Base-by-base conservation (phyloP, 2,113 vertebrate genomes). In the Scytalopus superciliaris region DNA sequence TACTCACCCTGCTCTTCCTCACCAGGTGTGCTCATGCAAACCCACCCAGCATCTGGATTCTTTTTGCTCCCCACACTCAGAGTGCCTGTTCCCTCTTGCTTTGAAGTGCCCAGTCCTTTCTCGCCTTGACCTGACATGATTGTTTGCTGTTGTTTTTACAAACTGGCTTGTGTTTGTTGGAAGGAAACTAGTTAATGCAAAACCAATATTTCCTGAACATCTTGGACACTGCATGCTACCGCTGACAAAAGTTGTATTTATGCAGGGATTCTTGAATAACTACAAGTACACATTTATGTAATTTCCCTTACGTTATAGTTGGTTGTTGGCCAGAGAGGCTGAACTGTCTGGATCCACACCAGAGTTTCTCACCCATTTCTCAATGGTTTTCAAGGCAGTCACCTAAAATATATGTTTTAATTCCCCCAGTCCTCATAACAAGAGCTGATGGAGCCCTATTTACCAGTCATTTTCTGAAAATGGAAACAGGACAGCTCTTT, bases 91-190 rank as follows among this genome's bases (percentile, higher is more conserved):
- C 33, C 21, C 31, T 57, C 33, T 57, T 21, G 19, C 33, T 57
- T 57, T 19, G n/a, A 37, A 66, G 27, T 3, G 52, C 16, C 31
- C 0, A 0, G 12, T 19, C 40, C 39, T 7, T 27, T 47, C 52
- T 62, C 0, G 3, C 25, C 37, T 0, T 0, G 9, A n/a, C 39
- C 69, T 66, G n/a, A 19, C 0, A 0, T 16, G 8, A 28, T 21
- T 9, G 3, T n/a, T 64, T 47, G 24, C 33, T 69, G 53, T 4
- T 85, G 30, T 33, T 87, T 79, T 52, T 5, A 64, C 27, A 68
- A 82, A 33, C 5, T 24, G 15, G 14, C 25, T 78, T 70, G 63
- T 59, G 12, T 39, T 72, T 52, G 8, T 39, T 75, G 44, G 40
- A 82, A 56, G 22, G 40, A 87, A 89, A 60, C 33, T 14, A 11